Conservation (phyloP, 2,113 vertebrate species). For the Paradoxurus hermaphroditus region DNA sequence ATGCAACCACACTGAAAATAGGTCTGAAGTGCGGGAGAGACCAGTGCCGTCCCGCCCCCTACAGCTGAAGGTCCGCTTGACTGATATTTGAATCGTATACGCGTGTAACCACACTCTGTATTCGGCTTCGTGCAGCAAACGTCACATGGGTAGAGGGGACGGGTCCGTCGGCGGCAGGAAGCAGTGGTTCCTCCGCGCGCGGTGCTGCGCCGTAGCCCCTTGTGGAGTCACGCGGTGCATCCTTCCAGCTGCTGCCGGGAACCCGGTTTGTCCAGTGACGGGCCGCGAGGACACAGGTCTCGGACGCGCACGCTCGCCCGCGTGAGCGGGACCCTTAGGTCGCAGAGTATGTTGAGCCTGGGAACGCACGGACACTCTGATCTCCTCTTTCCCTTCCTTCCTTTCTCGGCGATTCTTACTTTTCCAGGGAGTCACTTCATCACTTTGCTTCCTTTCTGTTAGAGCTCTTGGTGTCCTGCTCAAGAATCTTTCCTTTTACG, state of each 20-base stretch:
- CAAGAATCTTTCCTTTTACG: not conserved
- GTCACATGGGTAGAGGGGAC: not conserved
- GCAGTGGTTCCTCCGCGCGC: rapidly evolving
- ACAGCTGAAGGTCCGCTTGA: rapidly evolving
- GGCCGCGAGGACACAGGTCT: no score
- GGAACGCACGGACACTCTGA: not conserved
- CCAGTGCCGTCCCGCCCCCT: rapidly evolving
- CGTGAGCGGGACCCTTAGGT: not conserved
- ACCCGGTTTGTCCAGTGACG: not conserved
- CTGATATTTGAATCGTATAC: rapidly evolving
- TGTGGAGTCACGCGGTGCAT: rapidly evolving
- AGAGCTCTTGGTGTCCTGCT: no score
- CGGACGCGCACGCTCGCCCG: not conserved
- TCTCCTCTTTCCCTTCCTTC: not conserved
- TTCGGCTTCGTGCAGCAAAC: not conserved
- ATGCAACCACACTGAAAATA: not conserved
- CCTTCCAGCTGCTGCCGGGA: not conserved
- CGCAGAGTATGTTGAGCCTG: no score
- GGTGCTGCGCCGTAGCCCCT: rapidly evolving
- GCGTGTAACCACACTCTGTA: not conserved
- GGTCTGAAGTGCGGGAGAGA: not conserved
- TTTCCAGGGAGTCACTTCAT: not conserved
- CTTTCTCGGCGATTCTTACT: not conserved
- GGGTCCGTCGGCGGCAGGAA: not conserved
- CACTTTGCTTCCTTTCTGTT: not conserved